Evolutionary conservation across 2,888 invertebrate genomes (phyloP).

Genomic region (Panopea generosa): DNA sequence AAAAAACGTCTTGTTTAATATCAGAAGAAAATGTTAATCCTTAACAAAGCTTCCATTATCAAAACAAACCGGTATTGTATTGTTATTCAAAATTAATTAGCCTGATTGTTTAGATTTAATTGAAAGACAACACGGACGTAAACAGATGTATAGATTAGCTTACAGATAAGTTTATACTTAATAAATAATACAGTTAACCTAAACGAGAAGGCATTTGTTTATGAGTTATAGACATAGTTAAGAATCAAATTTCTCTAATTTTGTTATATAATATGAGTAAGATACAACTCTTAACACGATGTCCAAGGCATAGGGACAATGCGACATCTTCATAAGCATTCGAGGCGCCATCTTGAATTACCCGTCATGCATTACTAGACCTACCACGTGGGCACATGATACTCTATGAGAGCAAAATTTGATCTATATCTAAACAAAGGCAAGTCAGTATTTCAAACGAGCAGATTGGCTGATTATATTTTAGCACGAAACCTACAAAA

Average conservation of each 20-base stretch:
- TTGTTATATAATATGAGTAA: slow-evolving; percentile 14
- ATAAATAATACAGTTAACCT: slow-evolving; percentile 33
- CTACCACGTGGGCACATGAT: slow-evolving; percentile 55
- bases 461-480: slow-evolving; percentile 40
- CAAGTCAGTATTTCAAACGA: slow-evolving; percentile 47
- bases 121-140: slow-evolving; percentile 8
- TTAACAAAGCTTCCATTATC: slow-evolving; percentile 23
- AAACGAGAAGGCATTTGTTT: slow-evolving; percentile 42
- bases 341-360: slow-evolving; percentile 57
- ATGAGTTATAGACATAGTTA: slow-evolving; percentile 32
- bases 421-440: slow-evolving; percentile 57
- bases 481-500: slow-evolving; percentile 48
- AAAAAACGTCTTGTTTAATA: no score
- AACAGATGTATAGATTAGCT: slow-evolving; percentile 7
- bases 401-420: slow-evolving; percentile 48
- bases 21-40: no score
- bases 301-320: slow-evolving; percentile 42
- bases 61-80: slow-evolving; percentile 13
- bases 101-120: slow-evolving; percentile 2
- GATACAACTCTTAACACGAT: slow-evolving; percentile 13
- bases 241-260: slow-evolving; percentile 31
- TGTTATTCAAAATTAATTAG: no score
- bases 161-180: slow-evolving; percentile 18
- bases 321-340: slow-evolving; percentile 62
- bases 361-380: slow-evolving; percentile 63